Evolutionary conservation across 37 sponge, comb jelly and placozoan species (phyloP), one percentile per base, ranked within the genome.

Genomic region (Cladorhizidae sp.): DNA sequence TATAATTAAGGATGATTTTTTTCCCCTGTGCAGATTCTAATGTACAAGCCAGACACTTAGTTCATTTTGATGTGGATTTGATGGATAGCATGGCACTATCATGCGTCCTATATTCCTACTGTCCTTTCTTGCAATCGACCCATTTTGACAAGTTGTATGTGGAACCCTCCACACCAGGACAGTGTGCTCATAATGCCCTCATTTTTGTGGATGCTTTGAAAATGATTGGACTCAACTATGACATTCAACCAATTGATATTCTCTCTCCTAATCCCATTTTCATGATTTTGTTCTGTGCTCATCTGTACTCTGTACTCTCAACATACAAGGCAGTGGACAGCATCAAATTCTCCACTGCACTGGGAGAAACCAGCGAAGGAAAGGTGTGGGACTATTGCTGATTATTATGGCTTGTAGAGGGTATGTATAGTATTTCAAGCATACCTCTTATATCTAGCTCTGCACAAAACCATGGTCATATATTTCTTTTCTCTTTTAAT

Each of bases 171-270:
- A 79, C 72, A 26, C 80, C 90, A 6, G 93, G 89, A 76, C 87
- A 95, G 81, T 91, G 86, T 71, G 70, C 86, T 56, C 96, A 95
- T 79, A 95, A 95, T 92, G 90, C 87, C 8, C 43, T 92, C 32
- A 45, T 87, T 6, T 50, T 95, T 26, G 35, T 95, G 17, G 42
- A 83, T 43, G 90, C 96, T 37, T 57, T 95, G 23, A 52, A 52
- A 40, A 25, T 72, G 23, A 49, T 92, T 55, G 96, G 89, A 25
- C 26, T 95, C 14, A 84, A 89, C 67, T 95, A 95, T 77, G 96
- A 95, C 71, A 23, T 82, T 5, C 71, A 87, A 72, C 73, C 92
- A n/a, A 87, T 49, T 76, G 96, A 95, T 50, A 57, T 95, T 12
- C 67, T 49, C 26, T 79, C 85, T 57, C 93, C 96, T n/a, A 92